Percentiles rank a stretch among this genome's conserved stretches.
phyloP scores from a whole-genome alignment of 2,797 vertebrate species.

The Tachyglossus aculeatus region DNA sequence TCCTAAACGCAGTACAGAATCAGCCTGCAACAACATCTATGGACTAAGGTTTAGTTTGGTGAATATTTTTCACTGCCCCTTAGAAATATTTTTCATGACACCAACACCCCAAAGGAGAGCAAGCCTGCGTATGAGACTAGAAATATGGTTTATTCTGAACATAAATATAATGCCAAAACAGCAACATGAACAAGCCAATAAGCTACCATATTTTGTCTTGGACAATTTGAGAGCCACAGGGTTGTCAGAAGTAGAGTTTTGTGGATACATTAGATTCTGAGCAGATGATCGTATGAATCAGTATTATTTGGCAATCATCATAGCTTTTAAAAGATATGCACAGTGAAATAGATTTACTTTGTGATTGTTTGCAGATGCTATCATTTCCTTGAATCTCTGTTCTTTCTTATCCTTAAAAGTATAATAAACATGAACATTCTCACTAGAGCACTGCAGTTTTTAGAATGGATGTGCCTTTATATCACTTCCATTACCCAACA shows the following conservation, averaged over 20 bases:
- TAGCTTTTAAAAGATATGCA: neutral
- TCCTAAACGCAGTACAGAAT: neutral
- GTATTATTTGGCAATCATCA: constrained; percentile 10
- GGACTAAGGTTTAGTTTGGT: neutral
- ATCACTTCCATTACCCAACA: constrained; percentile 46
- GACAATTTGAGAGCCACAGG: neutral
- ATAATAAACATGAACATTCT: constrained; percentile 39
- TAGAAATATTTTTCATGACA: neutral
- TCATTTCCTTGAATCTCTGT: constrained; percentile 24
- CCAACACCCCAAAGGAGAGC: rapidly evolving
- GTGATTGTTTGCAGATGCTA: constrained; percentile 33
- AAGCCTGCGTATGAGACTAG: neutral
- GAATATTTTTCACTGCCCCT: neutral
- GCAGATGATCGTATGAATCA: neutral
- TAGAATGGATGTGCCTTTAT: constrained; percentile 28
- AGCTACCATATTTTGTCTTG: neutral
- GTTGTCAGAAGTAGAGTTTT: neutral
- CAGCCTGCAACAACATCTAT: neutral
- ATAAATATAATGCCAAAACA: neutral
- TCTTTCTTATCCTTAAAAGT: constrained; percentile 16
- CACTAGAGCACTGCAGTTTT: constrained; percentile 17
- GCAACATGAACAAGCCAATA: neutral
- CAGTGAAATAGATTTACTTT: constrained; percentile 31
- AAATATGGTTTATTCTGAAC: constrained; percentile 11
- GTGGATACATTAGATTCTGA: constrained; percentile 13